phyloP scores from a whole-genome alignment of 1,140 invertebrate genomes.

The Bemisia tabaci region DNA sequence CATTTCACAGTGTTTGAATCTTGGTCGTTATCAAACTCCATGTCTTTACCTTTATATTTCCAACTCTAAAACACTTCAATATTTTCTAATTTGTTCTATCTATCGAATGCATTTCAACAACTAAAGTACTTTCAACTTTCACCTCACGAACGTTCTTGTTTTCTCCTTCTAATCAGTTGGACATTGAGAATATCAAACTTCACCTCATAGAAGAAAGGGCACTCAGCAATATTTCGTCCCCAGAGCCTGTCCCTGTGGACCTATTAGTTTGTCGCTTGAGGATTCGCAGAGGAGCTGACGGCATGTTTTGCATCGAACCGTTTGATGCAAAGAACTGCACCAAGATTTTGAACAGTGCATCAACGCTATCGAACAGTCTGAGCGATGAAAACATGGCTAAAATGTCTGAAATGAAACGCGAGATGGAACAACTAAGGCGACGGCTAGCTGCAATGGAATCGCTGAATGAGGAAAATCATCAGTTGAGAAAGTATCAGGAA shows the following conservation, averaged over 20 bases:
- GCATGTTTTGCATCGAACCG: constrained; percentile 58
- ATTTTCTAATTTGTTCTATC: too few relatives aligned
- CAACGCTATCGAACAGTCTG: background rate
- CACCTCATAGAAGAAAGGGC: constrained; percentile 34
- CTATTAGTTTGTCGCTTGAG: constrained; percentile 52
- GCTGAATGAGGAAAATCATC: constrained; percentile 45
- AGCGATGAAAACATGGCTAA: background rate
- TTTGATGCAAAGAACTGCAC: background rate
- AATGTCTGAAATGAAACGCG: constrained; percentile 24
- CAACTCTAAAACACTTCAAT: too few relatives aligned
- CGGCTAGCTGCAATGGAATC: constrained; percentile 42
- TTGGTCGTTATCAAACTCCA: too few relatives aligned
- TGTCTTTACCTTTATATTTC: too few relatives aligned
- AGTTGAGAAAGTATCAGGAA: constrained; percentile 41
- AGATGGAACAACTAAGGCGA: constrained; percentile 48
- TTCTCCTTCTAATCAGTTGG: too few relatives aligned
- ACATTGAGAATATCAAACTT: constrained; percentile 44
- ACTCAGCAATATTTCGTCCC: constrained; percentile 71
- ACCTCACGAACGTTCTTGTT: too few relatives aligned
- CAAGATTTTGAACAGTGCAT: background rate
- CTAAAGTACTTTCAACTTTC: too few relatives aligned
- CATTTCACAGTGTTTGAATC: too few relatives aligned
- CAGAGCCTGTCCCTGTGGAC: constrained; percentile 54
- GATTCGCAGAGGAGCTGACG: constrained; percentile 48
- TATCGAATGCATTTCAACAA: too few relatives aligned